A percentile compares a stretch with the other conserved stretches of the same genome.
Conservation (phyloP, 2,113 vertebrate genomes). For the Tetrax tetrax region DNA sequence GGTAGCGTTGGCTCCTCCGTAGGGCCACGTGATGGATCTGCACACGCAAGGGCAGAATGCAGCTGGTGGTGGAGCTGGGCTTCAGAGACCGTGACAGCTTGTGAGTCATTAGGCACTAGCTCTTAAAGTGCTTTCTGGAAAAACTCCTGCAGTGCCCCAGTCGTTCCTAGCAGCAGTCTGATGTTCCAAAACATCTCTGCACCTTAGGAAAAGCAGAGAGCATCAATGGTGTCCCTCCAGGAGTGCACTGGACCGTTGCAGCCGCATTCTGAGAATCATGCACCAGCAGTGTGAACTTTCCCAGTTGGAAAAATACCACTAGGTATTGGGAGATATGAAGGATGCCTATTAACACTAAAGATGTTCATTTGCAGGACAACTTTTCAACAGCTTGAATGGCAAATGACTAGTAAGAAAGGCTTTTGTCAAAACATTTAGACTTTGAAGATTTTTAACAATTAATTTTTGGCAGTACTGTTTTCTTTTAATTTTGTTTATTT, state of each 20-base stretch:
- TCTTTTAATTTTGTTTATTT: neutral
- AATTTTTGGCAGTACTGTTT: neutral
- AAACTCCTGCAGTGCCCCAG: neutral
- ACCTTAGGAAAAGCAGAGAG: neutral
- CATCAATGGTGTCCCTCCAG: neutral
- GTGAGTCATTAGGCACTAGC: neutral
- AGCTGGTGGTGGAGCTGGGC: neutral
- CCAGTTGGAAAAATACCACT: neutral
- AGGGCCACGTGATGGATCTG: neutral
- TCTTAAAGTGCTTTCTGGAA: neutral
- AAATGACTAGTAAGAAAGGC: neutral
- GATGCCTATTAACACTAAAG: neutral
- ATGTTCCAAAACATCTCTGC: neutral
- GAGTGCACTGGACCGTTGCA: neutral
- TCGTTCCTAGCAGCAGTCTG: neutral
- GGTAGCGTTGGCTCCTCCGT: neutral
- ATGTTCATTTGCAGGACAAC: neutral
- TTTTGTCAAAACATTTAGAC: neutral
- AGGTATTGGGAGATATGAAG: neutral
- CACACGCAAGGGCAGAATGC: neutral
- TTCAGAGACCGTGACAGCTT: neutral
- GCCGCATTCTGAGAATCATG: neutral
- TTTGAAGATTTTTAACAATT: neutral
- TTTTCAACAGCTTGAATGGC: neutral
- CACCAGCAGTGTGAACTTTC: neutral